Conservation (phyloP, 2,113 vertebrate genomes). For the Cyphomyrus discorhynchus region DNA sequence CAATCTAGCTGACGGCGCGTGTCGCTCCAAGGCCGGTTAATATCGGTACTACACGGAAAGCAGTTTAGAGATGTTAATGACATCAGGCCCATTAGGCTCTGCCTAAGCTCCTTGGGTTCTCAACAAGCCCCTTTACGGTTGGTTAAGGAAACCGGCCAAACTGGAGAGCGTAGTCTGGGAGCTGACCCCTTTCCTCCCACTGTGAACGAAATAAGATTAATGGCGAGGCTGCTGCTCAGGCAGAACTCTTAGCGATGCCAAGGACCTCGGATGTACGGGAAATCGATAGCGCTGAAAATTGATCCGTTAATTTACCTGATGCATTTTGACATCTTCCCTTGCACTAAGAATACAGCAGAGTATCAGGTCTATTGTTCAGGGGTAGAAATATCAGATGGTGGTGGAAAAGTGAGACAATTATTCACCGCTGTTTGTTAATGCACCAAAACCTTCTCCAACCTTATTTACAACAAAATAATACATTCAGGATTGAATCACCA, state of each 20-base stretch:
- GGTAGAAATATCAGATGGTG: not conserved
- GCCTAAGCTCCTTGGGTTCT: not conserved
- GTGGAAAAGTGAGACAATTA: not conserved
- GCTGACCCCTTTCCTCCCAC: constrained; percentile 29
- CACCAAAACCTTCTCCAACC: not conserved
- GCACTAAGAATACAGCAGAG: not conserved
- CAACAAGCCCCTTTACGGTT: not conserved
- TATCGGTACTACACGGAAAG: not conserved
- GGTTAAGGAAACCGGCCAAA: constrained; percentile 17
- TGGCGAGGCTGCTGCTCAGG: constrained; percentile 55
- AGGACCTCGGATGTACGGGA: constrained; percentile 52
- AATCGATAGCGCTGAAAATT: constrained; percentile 70
- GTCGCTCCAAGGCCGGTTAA: not conserved
- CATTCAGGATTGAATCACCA: not conserved
- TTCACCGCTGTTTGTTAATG: not conserved
- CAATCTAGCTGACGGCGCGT: not conserved
- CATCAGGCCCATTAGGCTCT: not conserved
- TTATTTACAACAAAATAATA: not conserved
- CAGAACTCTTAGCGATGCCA: constrained; percentile 57
- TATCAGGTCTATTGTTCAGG: not conserved
- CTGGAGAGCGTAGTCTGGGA: constrained; percentile 12
- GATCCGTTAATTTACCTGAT: constrained; percentile 61
- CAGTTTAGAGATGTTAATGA: not conserved
- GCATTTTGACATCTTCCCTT: constrained; percentile 46
- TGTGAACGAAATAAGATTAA: constrained; percentile 62